phyloP scores from a whole-genome alignment of 2,113 vertebrate genomes.

The Channa argus region DNA sequence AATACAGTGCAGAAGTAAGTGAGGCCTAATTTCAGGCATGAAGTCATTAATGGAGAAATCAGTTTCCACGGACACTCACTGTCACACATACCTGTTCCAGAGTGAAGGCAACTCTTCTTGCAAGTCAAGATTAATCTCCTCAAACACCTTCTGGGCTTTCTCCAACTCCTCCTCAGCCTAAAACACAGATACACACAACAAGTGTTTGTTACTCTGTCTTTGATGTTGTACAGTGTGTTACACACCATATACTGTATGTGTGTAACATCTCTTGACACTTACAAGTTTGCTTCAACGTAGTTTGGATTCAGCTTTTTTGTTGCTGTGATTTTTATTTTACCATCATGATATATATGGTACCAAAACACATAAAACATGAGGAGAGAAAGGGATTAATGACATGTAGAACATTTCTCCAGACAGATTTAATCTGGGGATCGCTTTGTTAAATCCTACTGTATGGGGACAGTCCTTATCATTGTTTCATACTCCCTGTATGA shows the following conservation, averaged over 20 bases:
- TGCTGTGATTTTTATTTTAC: slow-evolving; percentile 3
- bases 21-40: slow-evolving; percentile 8
- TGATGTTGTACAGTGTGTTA: background rate
- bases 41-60: slow-evolving; percentile 28
- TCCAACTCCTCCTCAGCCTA: slow-evolving; percentile 97
- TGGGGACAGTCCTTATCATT: background rate
- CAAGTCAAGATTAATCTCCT: slow-evolving; percentile 96
- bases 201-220: background rate
- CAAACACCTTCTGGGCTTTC: slow-evolving; percentile 98
- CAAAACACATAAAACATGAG: background rate
- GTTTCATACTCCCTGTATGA: background rate
- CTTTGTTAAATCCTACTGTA: background rate
- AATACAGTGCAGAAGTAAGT: slow-evolving; percentile 14
- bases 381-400: background rate
- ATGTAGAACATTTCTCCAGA: no score
- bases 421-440: background rate
- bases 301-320: background rate
- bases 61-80: background rate
- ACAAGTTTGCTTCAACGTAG: background rate
- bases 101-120: slow-evolving; percentile 98
- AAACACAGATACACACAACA: slow-evolving; percentile 45
- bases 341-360: background rate
- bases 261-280: background rate
- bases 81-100: slow-evolving; percentile 92
- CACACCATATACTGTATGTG: background rate